A percentile compares a stretch with the other conserved stretches of the same genome.
Evolutionary conservation across 2,113 vertebrate species (phyloP).

Genomic region (Piaya cayana): DNA sequence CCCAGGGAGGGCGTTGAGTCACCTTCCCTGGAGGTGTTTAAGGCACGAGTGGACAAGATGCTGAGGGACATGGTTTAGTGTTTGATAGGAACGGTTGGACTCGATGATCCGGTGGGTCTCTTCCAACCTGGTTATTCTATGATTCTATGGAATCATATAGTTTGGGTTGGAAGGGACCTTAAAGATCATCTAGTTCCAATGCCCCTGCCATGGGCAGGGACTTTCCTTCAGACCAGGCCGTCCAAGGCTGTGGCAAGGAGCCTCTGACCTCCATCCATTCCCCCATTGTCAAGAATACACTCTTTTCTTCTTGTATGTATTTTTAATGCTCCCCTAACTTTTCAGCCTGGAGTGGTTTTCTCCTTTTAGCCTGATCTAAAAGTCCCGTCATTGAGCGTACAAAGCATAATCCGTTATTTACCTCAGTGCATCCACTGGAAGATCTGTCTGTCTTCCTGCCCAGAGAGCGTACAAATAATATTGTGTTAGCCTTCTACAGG

Average conservation of each 20-base stretch:
- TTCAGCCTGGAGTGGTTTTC: not conserved
- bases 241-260: not conserved
- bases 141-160: too few species aligned
- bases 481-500: not conserved
- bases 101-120: too few species aligned
- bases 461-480: not conserved
- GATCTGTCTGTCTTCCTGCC: not conserved
- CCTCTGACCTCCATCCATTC: not conserved
- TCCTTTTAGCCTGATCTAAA: not conserved
- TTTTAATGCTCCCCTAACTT: conserved; percentile 17
- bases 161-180: too few species aligned
- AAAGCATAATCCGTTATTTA: not conserved
- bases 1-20: too few species aligned
- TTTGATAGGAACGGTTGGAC: too few species aligned
- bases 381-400: not conserved
- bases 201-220: too few species aligned
- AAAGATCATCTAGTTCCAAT: too few species aligned
- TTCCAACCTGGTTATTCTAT: too few species aligned
- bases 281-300: not conserved
- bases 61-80: too few species aligned
- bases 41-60: too few species aligned
- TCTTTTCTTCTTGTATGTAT: not conserved
- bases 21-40: too few species aligned
- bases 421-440: not conserved
- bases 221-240: too few species aligned